phyloP scores from a whole-genome alignment of 1,140 invertebrate species.

The Anadara kagoshimensis region DNA sequence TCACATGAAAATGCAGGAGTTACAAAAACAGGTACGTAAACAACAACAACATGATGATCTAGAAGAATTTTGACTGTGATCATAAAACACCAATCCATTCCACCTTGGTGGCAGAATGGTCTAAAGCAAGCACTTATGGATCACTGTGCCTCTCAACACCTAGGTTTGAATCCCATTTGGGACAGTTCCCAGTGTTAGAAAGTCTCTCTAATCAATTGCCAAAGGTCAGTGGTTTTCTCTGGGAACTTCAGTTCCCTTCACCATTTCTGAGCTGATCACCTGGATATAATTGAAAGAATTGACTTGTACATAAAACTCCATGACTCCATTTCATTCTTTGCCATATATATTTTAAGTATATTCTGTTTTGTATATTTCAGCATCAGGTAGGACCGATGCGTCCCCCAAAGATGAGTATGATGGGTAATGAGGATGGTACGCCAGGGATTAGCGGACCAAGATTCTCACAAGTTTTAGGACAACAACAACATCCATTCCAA shows the following conservation, averaged over 20 bases:
- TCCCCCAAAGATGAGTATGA: slow-evolving; percentile 1
- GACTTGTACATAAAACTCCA: too few relatives aligned
- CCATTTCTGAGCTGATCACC: slow-evolving; percentile 21
- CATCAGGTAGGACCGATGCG: background rate
- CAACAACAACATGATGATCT: too few relatives aligned
- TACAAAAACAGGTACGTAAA: slow-evolving; percentile 5
- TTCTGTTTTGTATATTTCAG: background rate
- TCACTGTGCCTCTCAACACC: too few relatives aligned
- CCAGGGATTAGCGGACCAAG: background rate
- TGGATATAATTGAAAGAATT: slow-evolving; percentile 27
- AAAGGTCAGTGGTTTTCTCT: too few relatives aligned
- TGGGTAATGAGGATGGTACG: background rate
- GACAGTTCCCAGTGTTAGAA: too few relatives aligned
- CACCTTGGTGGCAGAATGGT: too few relatives aligned
- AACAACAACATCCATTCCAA: slow-evolving; percentile 12
- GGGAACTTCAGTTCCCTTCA: slow-evolving; percentile 21
- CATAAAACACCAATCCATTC: too few relatives aligned
- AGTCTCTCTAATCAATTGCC: too few relatives aligned
- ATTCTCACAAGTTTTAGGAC: background rate
- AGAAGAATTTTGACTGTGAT: too few relatives aligned
- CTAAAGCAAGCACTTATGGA: too few relatives aligned
- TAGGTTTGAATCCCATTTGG: too few relatives aligned
- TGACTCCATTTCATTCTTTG: slow-evolving; percentile 3
- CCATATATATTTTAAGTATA: slow-evolving; percentile 25
- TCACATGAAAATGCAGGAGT: slow-evolving; percentile 70